Evolutionary conservation across 2,797 vertebrate species (phyloP), one percentile per base, ranked within the genome.

Genomic region (Lutjanus argentimaculatus): DNA sequence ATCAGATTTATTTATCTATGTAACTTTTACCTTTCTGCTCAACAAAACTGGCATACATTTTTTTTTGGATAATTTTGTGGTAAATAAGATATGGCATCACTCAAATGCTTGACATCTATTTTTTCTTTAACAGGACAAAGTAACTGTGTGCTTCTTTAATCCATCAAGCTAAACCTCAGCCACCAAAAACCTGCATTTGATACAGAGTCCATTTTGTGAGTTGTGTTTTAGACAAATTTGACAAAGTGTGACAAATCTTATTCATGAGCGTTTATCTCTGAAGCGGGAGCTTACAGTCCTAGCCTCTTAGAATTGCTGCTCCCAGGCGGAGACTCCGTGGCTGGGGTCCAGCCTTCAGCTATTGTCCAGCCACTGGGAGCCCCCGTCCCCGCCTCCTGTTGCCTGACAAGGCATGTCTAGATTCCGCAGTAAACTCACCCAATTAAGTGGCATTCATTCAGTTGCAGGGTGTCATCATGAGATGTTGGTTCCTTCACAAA

Each of bases 161-260:
- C 53, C 53, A 2, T 4, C 2, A 59, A 49, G 17, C 55, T 42
- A 67, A 58, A n/a, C 25, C 25, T 48, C 7, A 45, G 36, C 15
- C 30, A 17, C 51, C 40, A 22, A 36, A 53, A 51, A 61, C 36
- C 62, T 63, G 15, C 57, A 49, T 69, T 62, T 43, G 46, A 56
- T 51, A 7, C 22, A 53, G 8, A 3, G 9, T 59, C 19, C 12
- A 40, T 46, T 61, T 45, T 63, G 9, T 67, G 52, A 21, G 19
- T 25, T 25, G 25, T 52, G 48, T 52, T 49, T 49, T 52, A 8
- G 49, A 19, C 7, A 11, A 53, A n/a, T 48, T 79, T 75, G 25
- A 36, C 30, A 70, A 59, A 21, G 48, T 45, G 11, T 70, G 53
- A 56, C 21, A 56, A 56, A 56, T 53, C 10, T 6, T 53, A 12